A percentile compares a stretch with the other conserved stretches of the same genome.
phyloP scores from a whole-genome alignment of 23 tunicate genomes.

The Halocynthia aurantium region DNA sequence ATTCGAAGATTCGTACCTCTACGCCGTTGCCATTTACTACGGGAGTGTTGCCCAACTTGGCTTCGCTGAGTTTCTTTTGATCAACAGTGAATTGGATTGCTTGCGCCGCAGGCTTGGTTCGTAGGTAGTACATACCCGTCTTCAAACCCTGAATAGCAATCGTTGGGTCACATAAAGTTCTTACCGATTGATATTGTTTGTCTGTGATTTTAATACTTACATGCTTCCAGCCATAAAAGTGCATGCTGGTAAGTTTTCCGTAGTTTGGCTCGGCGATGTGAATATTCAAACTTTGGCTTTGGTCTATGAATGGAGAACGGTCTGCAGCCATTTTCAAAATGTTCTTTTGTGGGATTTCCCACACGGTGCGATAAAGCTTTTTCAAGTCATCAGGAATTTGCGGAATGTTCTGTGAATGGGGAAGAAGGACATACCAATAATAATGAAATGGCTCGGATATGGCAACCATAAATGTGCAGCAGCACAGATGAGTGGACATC shows the following conservation, averaged over 20 bases:
- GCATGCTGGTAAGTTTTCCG: constrained; percentile 97
- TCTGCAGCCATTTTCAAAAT: constrained; percentile 98
- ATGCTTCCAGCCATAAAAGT: constrained; percentile 94
- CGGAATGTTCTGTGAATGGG: constrained; percentile 53
- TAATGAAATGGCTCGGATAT: not conserved
- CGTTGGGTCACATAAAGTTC: not conserved
- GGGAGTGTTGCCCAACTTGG: not conserved
- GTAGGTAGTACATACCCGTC: constrained; percentile 97
- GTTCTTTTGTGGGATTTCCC: constrained; percentile 99
- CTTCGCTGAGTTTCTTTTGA: constrained; percentile 62
- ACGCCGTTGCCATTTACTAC: not conserved
- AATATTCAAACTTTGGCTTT: constrained; percentile 92
- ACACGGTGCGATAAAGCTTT: constrained; percentile 81
- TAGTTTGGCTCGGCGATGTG: constrained; percentile 97
- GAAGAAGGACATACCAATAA: not conserved
- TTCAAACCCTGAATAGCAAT: constrained; percentile 64
- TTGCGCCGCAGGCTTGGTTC: constrained; percentile 97
- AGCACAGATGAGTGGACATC: no score
- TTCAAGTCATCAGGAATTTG: constrained; percentile 77
- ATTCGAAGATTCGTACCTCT: not conserved
- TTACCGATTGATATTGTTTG: not conserved
- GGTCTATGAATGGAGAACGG: constrained; percentile 90
- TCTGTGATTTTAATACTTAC: constrained; percentile 17
- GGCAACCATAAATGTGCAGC: no score
- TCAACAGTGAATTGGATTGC: constrained; percentile 99